Conservation (phyloP, 2,888 invertebrate species). For the Ptycholaimellus sp. region DNA sequence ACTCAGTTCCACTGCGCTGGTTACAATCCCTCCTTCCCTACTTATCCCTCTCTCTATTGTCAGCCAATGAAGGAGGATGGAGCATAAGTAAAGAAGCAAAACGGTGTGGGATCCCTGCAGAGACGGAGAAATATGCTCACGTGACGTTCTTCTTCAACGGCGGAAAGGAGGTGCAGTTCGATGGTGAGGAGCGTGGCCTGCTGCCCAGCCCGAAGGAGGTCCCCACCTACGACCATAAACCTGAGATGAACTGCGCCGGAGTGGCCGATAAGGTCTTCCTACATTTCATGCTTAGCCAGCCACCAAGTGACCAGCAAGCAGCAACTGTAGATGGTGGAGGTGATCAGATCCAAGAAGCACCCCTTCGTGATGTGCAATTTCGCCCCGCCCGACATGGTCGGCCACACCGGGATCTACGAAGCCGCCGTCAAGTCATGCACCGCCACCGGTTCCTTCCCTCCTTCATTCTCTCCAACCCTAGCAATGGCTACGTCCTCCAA, state of each 20-base stretch:
- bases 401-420: slow-evolving; percentile 25
- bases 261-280: slow-evolving; percentile 17
- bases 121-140: slow-evolving; percentile 26
- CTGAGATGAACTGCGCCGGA: slow-evolving; percentile 21
- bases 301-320: not conserved
- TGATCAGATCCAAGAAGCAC: slow-evolving; percentile 17
- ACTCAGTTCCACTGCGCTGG: slow-evolving; percentile 30
- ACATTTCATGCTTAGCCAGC: not conserved
- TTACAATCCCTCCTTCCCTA: too few relatives aligned
- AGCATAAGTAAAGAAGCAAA: not conserved
- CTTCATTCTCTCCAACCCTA: too few relatives aligned
- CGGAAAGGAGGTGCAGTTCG: slow-evolving; percentile 20
- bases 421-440: slow-evolving; percentile 18
- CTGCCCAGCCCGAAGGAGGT: slow-evolving; percentile 25
- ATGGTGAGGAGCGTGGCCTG: slow-evolving; percentile 19
- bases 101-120: slow-evolving; percentile 8
- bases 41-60: not conserved
- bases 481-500: too few relatives aligned
- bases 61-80: not conserved
- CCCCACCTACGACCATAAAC: slow-evolving; percentile 23
- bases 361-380: slow-evolving; percentile 25
- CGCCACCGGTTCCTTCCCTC: slow-evolving; percentile 20
- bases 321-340: slow-evolving; percentile 21
- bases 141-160: slow-evolving; percentile 27
- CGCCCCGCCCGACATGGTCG: slow-evolving; percentile 26